Conservation (phyloP, 2,888 invertebrate species). For the Drosophila rellima region DNA sequence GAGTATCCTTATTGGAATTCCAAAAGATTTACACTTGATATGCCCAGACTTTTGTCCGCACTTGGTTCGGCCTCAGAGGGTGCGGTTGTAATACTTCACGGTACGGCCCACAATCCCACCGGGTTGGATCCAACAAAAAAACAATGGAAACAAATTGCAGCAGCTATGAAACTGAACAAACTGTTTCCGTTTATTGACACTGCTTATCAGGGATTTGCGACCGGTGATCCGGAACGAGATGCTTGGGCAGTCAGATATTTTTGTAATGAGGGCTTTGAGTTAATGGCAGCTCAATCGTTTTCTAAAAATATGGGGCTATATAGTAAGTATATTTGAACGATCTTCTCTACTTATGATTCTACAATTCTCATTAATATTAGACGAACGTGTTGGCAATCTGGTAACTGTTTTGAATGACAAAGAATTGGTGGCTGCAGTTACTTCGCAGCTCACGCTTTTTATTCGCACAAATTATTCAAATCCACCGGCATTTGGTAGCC, state of each 20-base stretch:
- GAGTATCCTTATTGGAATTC: conserved; percentile 95
- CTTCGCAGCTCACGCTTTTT: conserved; percentile 93
- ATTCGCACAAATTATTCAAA: conserved; percentile 96
- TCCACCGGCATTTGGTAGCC: conserved; percentile 97
- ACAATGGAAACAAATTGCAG: conserved; percentile 95
- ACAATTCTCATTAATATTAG: conserved; percentile 85
- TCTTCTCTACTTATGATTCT: not conserved
- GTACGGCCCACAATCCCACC: conserved; percentile 39
- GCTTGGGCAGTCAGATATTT: conserved; percentile 95
- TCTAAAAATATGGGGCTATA: conserved; percentile 99
- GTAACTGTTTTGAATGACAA: conserved; percentile 90
- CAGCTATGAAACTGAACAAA: conserved; percentile 91
- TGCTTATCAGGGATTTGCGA: conserved; percentile 97
- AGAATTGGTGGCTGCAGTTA: conserved; percentile 88
- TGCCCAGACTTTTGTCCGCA: conserved; percentile 88
- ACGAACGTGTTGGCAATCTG: conserved; percentile 96
- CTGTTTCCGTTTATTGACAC: conserved; percentile 96
- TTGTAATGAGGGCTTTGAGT: conserved; percentile 93
- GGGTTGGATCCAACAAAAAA: conserved; percentile 35
- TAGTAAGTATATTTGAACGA: conserved; percentile 88
- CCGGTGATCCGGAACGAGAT: conserved; percentile 96
- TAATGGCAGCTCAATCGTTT: conserved; percentile 96
- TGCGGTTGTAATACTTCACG: conserved; percentile 89
- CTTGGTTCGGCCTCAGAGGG: conserved; percentile 91
- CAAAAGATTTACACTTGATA: conserved; percentile 25